Conservation (phyloP, 2,797 vertebrate genomes). For the Lateolabrax maculatus region DNA sequence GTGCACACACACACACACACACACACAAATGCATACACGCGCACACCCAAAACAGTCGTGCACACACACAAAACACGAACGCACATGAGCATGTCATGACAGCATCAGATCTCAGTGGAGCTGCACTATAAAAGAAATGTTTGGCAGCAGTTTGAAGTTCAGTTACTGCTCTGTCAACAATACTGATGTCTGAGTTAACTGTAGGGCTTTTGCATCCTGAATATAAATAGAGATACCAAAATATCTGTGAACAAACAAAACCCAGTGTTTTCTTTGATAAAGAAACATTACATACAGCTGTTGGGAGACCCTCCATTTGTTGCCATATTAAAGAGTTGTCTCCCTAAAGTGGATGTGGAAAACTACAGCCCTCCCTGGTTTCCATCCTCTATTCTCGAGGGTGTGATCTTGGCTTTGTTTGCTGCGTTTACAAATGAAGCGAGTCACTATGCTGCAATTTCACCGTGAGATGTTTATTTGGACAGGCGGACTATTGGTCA, state of each 20-base stretch:
- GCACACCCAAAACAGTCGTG: no score
- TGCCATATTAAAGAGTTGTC: neutral
- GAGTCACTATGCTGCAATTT: slow-evolving; percentile 25
- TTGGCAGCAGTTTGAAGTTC: slow-evolving; percentile 1
- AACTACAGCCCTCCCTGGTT: slow-evolving; percentile 14
- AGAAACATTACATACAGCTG: neutral
- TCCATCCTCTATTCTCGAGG: neutral
- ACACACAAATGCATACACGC: neutral
- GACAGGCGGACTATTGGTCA: neutral
- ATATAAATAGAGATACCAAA: neutral
- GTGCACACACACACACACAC: neutral
- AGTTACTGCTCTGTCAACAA: neutral
- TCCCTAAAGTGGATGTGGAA: neutral
- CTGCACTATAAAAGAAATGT: slow-evolving; percentile 2
- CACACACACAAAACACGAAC: slow-evolving; percentile 9
- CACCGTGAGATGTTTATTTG: slow-evolving; percentile 2
- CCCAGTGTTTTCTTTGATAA: neutral
- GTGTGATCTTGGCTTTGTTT: slow-evolving; percentile 31
- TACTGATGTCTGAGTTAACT: neutral
- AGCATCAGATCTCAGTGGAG: slow-evolving; percentile 19
- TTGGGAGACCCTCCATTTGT: neutral
- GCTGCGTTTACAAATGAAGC: slow-evolving; percentile 20
- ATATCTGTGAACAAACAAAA: neutral
- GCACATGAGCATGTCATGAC: slow-evolving; percentile 16
- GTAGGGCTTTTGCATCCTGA: neutral